Base-by-base conservation (phyloP, 2,888 invertebrate genomes). In the Tridacna gigas region DNA sequence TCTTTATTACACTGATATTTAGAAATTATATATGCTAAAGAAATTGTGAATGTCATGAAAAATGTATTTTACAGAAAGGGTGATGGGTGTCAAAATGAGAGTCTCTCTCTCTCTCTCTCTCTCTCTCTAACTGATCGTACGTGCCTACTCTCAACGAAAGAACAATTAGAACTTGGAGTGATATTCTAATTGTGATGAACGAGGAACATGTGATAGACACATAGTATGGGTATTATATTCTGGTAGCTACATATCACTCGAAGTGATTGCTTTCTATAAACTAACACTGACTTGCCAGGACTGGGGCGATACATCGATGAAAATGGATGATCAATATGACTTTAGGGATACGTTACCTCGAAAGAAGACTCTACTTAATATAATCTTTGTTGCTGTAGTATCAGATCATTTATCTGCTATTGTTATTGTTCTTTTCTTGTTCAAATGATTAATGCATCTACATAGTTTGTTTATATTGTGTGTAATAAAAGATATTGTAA, bases 1-100 rank as follows among this genome's bases (percentile, higher is more conserved):
- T 73, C 82, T 13, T 74, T 84, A 66, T 26, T 84, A 48, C 67
- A 82, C 13, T 84, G 77, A 26, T 85, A 85, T 63, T 85, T 82
- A 26, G 79, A 85, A 48, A 82, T 82, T 77, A 74, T 79, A 45
- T 84, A 84, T 26, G 82, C 82, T 28, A 61, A 77, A 63, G 82
- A 85, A 74, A 79, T 82, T 51, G n/a, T 15, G 13, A 4, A 25
- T 0, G 74, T 69, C 37, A 74, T 74, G 74, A 13, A 25, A 56
- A 18, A 63, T 20, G 82, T 85, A 0, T 80, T 85, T 22, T 74
- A 47, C 74, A 74, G 26, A n/a, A 82, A 74, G 47, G 79, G 84
- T 74, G 5, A n/a, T 5, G 84, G 84, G 20, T 85, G 82, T 66
- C 48, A 71, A 26, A 48, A 69, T 20, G 26, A 45, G 51, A 22